phyloP scores from a whole-genome alignment of 2,113 vertebrate genomes.

The Scopus umbretta region DNA sequence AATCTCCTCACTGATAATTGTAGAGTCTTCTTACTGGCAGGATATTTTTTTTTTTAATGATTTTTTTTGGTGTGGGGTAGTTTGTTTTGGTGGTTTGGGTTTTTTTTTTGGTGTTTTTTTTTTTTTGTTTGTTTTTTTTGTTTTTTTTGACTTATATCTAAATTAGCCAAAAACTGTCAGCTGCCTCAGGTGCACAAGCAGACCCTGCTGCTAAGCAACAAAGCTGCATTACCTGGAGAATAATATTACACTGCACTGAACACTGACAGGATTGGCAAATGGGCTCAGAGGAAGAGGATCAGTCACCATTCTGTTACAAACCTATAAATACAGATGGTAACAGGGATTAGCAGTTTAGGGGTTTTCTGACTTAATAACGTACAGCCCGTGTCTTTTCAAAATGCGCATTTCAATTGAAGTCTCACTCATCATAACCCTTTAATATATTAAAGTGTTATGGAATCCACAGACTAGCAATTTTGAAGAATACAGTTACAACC shows the following conservation, averaged over 20 bases:
- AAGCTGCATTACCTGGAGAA: slow-evolving; percentile 15
- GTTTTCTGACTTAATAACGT: slow-evolving; percentile 42
- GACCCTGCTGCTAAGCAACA: slow-evolving; percentile 63
- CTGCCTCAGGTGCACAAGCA: not conserved
- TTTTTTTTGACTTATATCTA: not conserved
- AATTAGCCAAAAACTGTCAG: not conserved
- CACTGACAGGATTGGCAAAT: slow-evolving; percentile 27
- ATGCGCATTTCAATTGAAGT: slow-evolving; percentile 32
- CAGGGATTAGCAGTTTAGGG: slow-evolving; percentile 27
- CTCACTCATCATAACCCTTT: not conserved
- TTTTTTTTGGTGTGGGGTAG: too few relatives aligned
- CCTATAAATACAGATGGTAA: not conserved
- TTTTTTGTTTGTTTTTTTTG: too few relatives aligned
- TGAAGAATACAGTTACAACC: not conserved
- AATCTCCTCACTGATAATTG: not conserved
- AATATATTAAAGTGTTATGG: slow-evolving; percentile 50
- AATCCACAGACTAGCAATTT: not conserved
- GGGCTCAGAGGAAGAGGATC: slow-evolving; percentile 35
- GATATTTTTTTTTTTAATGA: too few relatives aligned
- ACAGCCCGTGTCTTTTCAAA: slow-evolving; percentile 19
- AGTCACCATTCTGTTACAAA: slow-evolving; percentile 29
- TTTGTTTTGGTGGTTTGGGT: too few relatives aligned
- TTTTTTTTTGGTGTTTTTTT: too few relatives aligned
- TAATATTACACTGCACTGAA: not conserved
- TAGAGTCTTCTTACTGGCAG: too few relatives aligned